Conservation (phyloP, 1,140 invertebrate genomes). For the Macrocentrus cingulum region DNA sequence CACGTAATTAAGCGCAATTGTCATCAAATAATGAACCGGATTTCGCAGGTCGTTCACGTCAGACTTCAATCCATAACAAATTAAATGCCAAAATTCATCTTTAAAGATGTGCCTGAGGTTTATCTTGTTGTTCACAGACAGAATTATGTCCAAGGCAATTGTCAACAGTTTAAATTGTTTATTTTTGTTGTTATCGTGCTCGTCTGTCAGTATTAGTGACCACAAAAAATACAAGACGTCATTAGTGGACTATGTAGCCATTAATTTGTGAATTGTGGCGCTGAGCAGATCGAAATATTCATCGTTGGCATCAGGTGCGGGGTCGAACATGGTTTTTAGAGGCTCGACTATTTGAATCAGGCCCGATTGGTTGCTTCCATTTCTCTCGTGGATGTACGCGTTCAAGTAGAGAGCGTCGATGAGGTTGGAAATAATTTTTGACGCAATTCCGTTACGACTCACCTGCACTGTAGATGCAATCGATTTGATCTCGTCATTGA, state of each 20-base stretch:
- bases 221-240: no score
- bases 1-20: slow-evolving; percentile 38
- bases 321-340: not conserved
- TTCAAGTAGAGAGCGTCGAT: not conserved
- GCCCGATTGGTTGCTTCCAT: not conserved
- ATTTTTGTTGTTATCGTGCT: no score
- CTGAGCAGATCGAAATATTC: not conserved
- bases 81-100: slow-evolving; percentile 35
- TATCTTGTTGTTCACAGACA: not conserved
- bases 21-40: slow-evolving; percentile 48
- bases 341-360: not conserved
- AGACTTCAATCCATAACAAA: slow-evolving; percentile 34
- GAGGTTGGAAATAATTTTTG: not conserved
- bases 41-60: slow-evolving; percentile 40
- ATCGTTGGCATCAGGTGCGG: not conserved
- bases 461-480: not conserved
- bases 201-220: no score
- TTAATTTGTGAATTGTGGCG: no score
- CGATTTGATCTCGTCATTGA: not conserved
- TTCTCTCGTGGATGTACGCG: not conserved
- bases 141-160: not conserved
- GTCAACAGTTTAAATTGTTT: not conserved
- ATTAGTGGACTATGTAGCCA: no score
- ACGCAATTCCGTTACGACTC: no score
- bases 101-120: slow-evolving; percentile 18